These are phyloP conservation scores for Orientallactaga bullata DNA, from an alignment of 2,113 vertebrate genomes.

Conservation along the genomic window DNA sequence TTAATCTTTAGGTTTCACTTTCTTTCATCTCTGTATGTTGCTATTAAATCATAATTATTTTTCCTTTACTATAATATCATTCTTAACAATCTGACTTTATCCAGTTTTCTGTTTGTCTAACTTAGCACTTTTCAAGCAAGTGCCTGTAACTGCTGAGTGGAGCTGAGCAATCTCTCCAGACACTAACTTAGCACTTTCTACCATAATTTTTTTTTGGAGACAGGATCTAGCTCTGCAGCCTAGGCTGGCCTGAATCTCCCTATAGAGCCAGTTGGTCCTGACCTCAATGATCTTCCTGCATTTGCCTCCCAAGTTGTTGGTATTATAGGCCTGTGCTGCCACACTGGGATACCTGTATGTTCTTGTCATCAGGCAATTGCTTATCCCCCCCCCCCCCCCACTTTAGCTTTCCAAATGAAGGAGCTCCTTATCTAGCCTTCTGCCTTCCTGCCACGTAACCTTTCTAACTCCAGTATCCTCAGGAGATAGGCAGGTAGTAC, in stretches of 20 bases:
- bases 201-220: background rate
- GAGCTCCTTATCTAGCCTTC: background rate
- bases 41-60: constrained; percentile 30
- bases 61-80: background rate
- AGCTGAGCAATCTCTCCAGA: too few species aligned
- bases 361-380: constrained; percentile 19
- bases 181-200: background rate
- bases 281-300: background rate
- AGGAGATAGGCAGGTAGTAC: background rate
- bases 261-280: background rate
- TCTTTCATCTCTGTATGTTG: background rate
- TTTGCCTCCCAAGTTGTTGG: background rate
- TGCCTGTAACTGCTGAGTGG: too few species aligned
- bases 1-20: constrained; percentile 30
- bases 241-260: background rate
- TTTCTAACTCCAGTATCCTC: constrained; percentile 7
- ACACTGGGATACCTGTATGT: background rate
- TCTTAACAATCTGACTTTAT: constrained; percentile 1
- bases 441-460: background rate
- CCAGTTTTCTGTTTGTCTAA: background rate
- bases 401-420: constrained; percentile 6
- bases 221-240: background rate
- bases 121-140: background rate
- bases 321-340: background rate
- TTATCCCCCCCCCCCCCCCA: background rate